Conservation (phyloP, 2,797 vertebrate species). For the Tachyglossus aculeatus region DNA sequence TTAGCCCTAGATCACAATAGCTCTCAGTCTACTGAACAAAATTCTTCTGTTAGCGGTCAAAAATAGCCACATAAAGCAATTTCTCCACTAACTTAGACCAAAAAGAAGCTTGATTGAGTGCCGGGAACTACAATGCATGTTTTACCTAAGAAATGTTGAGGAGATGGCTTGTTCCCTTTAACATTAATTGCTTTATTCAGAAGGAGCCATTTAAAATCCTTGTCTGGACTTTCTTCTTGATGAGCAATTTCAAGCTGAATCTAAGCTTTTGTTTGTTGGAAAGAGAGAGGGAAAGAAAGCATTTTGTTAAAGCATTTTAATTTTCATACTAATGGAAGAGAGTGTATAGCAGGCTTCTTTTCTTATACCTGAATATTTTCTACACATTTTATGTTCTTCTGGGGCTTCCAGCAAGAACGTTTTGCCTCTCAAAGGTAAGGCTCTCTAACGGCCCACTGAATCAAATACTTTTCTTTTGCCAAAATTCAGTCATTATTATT, state of each 20-base stretch:
- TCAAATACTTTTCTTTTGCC: constrained; percentile 39
- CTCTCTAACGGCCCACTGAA: constrained; percentile 48
- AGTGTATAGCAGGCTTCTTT: constrained; percentile 64
- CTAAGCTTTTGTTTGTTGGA: constrained; percentile 71
- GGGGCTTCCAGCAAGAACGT: constrained; percentile 47
- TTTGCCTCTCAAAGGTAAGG: constrained; percentile 51
- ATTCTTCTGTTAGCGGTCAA: constrained; percentile 58
- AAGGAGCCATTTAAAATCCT: constrained; percentile 67
- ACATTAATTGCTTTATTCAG: constrained; percentile 74
- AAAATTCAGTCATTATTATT: constrained; percentile 51
- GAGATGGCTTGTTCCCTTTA: constrained; percentile 73
- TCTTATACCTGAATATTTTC: constrained; percentile 49
- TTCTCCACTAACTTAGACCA: constrained; percentile 51
- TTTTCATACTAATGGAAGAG: constrained; percentile 72
- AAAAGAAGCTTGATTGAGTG: constrained; percentile 53
- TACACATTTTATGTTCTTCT: constrained; percentile 36
- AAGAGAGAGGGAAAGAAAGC: constrained; percentile 57
- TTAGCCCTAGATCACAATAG: too few species aligned
- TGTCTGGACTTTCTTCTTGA: constrained; percentile 66
- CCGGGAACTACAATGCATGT: constrained; percentile 63
- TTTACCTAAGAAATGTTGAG: constrained; percentile 59
- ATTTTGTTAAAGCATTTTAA: constrained; percentile 72
- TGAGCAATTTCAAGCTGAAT: constrained; percentile 71
- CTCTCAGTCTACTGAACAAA: constrained; percentile 53
- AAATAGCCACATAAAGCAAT: constrained; percentile 43